These are phyloP conservation scores for Littorina saxatilis DNA, from an alignment of 1,140 invertebrate genomes.

Conservation along the genomic window DNA sequence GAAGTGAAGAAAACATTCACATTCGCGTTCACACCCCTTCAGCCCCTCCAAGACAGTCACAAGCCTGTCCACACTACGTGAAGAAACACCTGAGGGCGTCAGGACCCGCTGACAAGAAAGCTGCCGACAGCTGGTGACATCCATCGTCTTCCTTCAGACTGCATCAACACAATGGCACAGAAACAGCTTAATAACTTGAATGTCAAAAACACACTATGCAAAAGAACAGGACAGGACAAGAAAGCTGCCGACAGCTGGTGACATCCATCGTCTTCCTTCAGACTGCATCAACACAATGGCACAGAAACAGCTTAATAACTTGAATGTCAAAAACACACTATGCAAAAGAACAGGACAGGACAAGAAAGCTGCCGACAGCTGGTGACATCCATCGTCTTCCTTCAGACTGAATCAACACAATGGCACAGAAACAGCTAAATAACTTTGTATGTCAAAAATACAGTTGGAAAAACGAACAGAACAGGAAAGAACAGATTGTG, in stretches of 20 bases:
- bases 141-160: no score
- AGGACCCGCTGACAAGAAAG: conserved; percentile 6
- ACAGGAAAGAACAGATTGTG: not conserved
- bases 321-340: no score
- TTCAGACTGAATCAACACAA: no score
- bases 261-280: not conserved
- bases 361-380: conserved; percentile 3
- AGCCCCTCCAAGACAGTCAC: no score
- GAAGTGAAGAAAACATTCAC: not conserved
- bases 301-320: not conserved
- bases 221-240: not conserved
- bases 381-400: not conserved
- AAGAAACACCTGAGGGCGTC: not conserved
- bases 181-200: not conserved
- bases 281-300: not conserved
- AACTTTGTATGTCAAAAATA: no score
- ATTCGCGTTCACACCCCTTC: no score
- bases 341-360: not conserved
- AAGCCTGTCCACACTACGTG: no score
- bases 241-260: not conserved
- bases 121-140: not conserved
- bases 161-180: not conserved
- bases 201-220: no score
- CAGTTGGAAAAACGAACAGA: no score
- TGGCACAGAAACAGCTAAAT: not conserved